phyloP scores from a whole-genome alignment of 2,113 vertebrate species.

The Phodopus roborovskii region DNA sequence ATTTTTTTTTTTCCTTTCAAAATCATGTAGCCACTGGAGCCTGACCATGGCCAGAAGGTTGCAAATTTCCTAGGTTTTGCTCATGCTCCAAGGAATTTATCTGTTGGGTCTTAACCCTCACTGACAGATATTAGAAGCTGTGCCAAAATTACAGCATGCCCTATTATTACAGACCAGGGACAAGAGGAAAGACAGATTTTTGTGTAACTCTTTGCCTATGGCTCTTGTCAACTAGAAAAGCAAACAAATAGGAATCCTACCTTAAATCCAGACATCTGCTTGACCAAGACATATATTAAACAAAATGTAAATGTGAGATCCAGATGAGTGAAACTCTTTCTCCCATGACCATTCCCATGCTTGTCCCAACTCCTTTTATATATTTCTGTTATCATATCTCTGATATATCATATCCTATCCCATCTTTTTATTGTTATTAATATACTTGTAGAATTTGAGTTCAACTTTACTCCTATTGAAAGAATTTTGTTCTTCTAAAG shows the following conservation, averaged over 20 bases:
- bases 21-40: background rate
- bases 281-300: background rate
- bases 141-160: background rate
- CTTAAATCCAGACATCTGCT: background rate
- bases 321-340: background rate
- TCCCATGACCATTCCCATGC: background rate
- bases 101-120: background rate
- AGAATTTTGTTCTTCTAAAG: background rate
- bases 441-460: background rate
- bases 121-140: background rate
- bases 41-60: background rate
- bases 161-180: background rate
- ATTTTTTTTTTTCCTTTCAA: background rate
- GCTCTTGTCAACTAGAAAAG: background rate
- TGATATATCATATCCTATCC: too few relatives aligned
- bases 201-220: background rate
- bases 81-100: background rate
- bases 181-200: background rate
- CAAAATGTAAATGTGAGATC: background rate
- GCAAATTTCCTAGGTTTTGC: background rate
- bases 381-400: too few relatives aligned
- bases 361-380: background rate
- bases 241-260: background rate
- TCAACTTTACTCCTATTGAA: background rate
- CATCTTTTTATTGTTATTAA: background rate